phyloP scores from a whole-genome alignment of 2,797 vertebrate genomes.

The Sebastes baramenuke region DNA sequence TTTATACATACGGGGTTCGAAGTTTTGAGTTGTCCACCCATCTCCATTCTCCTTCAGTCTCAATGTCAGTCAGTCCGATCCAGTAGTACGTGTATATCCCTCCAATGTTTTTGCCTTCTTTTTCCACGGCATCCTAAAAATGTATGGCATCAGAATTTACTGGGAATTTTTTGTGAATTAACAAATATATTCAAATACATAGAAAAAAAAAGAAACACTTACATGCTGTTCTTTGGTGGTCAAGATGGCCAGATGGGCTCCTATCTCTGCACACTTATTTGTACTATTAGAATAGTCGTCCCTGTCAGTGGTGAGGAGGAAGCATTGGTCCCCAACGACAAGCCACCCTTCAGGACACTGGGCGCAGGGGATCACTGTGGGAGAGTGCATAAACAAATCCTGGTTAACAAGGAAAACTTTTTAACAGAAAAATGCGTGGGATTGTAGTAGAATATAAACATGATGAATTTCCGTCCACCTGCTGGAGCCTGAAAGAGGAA shows the following conservation, averaged over 20 bases:
- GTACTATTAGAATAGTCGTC: background rate
- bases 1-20: slow-evolving; percentile 14
- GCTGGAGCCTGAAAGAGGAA: background rate
- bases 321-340: slow-evolving; percentile 25
- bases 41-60: slow-evolving; percentile 32
- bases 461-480: background rate
- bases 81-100: slow-evolving; percentile 10
- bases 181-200: background rate
- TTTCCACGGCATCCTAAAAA: slow-evolving; percentile 32
- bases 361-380: background rate
- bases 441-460: background rate
- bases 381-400: background rate
- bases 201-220: background rate
- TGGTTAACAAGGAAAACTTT: background rate
- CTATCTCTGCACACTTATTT: background rate
- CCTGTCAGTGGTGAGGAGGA: background rate
- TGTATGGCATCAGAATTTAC: background rate
- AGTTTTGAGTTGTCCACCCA: slow-evolving; percentile 29
- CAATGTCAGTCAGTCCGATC: slow-evolving; percentile 36
- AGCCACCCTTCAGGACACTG: slow-evolving; percentile 28
- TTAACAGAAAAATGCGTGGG: background rate
- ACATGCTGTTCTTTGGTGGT: slow-evolving; percentile 34
- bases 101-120: slow-evolving; percentile 4
- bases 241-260: slow-evolving; percentile 39
- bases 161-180: background rate